Evolutionary conservation across 2,888 invertebrate species (phyloP).

Genomic region (Metopia argyrocephala): DNA sequence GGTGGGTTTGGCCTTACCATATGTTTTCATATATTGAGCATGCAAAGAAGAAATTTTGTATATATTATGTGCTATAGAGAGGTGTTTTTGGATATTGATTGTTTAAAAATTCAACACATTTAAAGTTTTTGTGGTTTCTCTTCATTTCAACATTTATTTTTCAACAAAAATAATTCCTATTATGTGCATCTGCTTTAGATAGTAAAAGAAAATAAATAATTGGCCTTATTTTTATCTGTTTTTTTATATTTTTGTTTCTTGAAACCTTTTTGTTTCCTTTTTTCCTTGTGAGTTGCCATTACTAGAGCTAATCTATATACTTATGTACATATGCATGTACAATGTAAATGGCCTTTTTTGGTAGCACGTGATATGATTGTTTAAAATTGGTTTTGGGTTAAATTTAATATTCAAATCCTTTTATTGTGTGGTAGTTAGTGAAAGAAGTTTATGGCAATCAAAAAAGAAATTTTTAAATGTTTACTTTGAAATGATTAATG

Average conservation of each 20-base stretch:
- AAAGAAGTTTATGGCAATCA: not conserved
- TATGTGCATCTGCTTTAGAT: not conserved
- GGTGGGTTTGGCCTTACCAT: no score
- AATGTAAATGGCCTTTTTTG: not conserved
- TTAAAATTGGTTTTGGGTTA: not conserved
- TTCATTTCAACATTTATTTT: not conserved
- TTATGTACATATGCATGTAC: not conserved
- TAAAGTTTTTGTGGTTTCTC: not conserved
- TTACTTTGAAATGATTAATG: not conserved
- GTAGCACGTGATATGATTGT: constrained; percentile 5
- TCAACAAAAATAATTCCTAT: not conserved
- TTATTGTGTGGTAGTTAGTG: not conserved
- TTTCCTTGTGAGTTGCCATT: not conserved
- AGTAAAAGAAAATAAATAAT: constrained; percentile 23
- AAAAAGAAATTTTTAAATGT: not conserved
- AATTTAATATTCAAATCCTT: not conserved
- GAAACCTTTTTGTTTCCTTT: not conserved
- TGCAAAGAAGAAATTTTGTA: no score
- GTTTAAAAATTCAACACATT: not conserved
- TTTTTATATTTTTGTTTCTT: not conserved
- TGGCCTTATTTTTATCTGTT: constrained; percentile 21
- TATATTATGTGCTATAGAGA: not conserved
- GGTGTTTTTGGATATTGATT: not conserved
- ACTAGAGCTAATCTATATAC: constrained; percentile 5
- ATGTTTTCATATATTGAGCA: no score